A percentile compares a stretch with the other conserved stretches of the same genome.
Evolutionary conservation across 2,888 invertebrate genomes (phyloP).

Genomic region (Heliconius ethilla): DNA sequence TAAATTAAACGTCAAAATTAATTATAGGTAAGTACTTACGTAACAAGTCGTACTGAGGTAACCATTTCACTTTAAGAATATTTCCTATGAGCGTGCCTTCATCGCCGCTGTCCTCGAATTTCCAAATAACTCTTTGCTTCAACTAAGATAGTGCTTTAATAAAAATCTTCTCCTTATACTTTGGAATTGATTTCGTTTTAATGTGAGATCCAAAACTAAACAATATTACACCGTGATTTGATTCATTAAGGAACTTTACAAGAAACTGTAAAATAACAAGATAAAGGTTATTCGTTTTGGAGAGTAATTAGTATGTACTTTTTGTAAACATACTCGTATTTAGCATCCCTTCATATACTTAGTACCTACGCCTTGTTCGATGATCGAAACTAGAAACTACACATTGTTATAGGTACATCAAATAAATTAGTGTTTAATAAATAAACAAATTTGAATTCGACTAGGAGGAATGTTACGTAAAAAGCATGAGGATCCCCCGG

Average conservation of each 20-base stretch:
- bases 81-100: constrained; percentile 70
- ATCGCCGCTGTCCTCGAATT: constrained; percentile 84
- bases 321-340: background rate
- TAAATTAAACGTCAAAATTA: background rate
- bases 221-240: constrained; percentile 85
- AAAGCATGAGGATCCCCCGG: too few relatives aligned
- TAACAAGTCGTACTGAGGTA: constrained; percentile 87
- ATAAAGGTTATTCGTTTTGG: background rate
- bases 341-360: background rate
- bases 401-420: too few relatives aligned
- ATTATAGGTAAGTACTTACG: constrained; percentile 77
- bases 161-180: constrained; percentile 83
- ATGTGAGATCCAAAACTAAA: constrained; percentile 91
- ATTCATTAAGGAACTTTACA: constrained; percentile 84
- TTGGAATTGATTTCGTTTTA: constrained; percentile 84
- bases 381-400: too few relatives aligned
- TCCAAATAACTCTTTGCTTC: constrained; percentile 89
- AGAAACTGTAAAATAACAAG: constrained; percentile 77
- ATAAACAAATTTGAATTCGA: too few relatives aligned
- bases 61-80: constrained; percentile 85
- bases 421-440: too few relatives aligned
- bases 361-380: background rate
- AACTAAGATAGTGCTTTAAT: constrained; percentile 84
- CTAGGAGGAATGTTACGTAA: too few relatives aligned
- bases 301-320: background rate